phyloP scores from a whole-genome alignment of 2,113 vertebrate genomes.

The Tor tambroides region DNA sequence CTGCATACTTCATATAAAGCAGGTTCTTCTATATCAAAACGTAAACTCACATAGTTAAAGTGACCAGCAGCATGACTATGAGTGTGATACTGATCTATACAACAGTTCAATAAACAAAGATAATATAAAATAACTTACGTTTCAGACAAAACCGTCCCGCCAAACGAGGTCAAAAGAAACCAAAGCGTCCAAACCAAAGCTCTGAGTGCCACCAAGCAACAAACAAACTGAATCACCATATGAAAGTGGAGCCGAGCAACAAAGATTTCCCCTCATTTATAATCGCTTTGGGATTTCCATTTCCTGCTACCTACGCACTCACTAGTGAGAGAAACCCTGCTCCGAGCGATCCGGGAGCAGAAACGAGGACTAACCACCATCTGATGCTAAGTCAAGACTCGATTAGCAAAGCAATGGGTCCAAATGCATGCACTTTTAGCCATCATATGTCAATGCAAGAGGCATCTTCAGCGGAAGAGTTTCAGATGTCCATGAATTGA shows the following conservation, averaged over 20 bases:
- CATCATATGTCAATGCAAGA: constrained; percentile 6
- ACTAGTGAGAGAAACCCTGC: not conserved
- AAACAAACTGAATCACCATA: not conserved
- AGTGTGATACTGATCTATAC: not conserved
- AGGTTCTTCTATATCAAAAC: not conserved
- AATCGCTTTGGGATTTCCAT: not conserved
- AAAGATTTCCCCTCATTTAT: not conserved
- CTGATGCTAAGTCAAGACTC: not conserved
- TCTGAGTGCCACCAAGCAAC: not conserved
- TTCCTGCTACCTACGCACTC: not conserved
- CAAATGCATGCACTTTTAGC: constrained; percentile 12
- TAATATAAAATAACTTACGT: not conserved
- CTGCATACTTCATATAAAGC: not conserved
- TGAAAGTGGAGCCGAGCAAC: not conserved
- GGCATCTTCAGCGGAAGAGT: constrained; percentile 31
- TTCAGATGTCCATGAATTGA: constrained; percentile 44
- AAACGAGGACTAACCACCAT: not conserved
- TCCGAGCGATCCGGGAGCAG: not conserved
- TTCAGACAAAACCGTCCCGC: not conserved
- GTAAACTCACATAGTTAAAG: not conserved
- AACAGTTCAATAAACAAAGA: not conserved
- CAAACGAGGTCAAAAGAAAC: not conserved
- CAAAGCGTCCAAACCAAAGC: not conserved
- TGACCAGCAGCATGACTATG: not conserved
- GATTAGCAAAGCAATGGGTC: not conserved